These are phyloP conservation scores for Dissostichus mawsoni DNA, from an alignment of 2,113 vertebrate species.

Conservation along the genomic window DNA sequence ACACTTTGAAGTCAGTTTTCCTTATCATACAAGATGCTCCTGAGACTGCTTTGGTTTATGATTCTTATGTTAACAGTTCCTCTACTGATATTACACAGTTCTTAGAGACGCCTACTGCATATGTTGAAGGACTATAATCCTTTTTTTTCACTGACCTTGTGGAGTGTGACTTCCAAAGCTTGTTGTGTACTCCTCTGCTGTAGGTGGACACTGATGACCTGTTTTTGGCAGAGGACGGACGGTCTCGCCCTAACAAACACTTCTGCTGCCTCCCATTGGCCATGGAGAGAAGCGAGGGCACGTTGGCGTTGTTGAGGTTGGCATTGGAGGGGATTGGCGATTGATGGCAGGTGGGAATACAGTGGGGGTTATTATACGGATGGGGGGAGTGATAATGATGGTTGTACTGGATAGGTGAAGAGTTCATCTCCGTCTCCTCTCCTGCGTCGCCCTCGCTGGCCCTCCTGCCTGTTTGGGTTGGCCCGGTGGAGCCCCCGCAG, in stretches of 20 bases:
- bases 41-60: neutral
- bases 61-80: neutral
- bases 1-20: neutral
- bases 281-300: constrained; percentile 89
- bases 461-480: constrained; percentile 43
- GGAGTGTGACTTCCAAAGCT: constrained; percentile 85
- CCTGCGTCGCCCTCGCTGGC: constrained; percentile 19
- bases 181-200: constrained; percentile 77
- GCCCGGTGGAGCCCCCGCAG: constrained; percentile 83
- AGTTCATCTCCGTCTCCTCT: constrained; percentile 62
- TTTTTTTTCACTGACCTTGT: constrained; percentile 85
- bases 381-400: constrained; percentile 84
- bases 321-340: constrained; percentile 92
- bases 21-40: neutral
- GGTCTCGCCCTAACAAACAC: constrained; percentile 66
- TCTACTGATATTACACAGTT: neutral
- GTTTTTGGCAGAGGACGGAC: constrained; percentile 83
- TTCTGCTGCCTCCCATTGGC: constrained; percentile 84
- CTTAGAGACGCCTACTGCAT: neutral
- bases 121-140: neutral
- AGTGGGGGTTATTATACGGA: constrained; percentile 81
- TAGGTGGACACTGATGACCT: constrained; percentile 62
- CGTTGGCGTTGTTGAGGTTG: constrained; percentile 98
- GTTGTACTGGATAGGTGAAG: constrained; percentile 88
- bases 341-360: constrained; percentile 87